Evolutionary conservation across 1,140 invertebrate genomes (phyloP), one percentile per base, ranked within the genome.

Genomic region (Drosophila burlai): DNA sequence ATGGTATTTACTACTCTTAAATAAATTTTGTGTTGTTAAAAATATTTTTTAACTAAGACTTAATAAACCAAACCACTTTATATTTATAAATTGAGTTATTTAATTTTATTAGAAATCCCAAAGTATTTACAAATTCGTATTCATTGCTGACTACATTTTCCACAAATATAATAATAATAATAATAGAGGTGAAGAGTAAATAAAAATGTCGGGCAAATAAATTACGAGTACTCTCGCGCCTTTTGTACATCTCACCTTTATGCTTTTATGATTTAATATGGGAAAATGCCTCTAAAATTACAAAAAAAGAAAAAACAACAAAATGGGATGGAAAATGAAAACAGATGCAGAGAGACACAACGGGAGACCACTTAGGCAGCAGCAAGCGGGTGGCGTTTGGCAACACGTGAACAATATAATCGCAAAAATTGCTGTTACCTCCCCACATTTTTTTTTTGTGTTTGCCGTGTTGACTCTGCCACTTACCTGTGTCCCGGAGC

Each of bases 231-330:
- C 67, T 61, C 65, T 64, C 45, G 50, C 43, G 63, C 55, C 74
- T 36, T 31, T 68, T 57, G 61, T 46, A 54, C 71, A 73, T 49
- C 66, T 57, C 76, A 69, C 50, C 59, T 78, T 79, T 79, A 59
- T 73, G 40, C 68, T 50, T 79, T 79, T 79, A 77, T 79, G 76
- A 79, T 79, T 79, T 79, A 79, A 79, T 79, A 79, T 79, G 76
- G 76, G 76, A 79, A 79, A 79, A 79, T 77, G 57, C 45, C 61
- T 58, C 64, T 40, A 62, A 61, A 71, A 68, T 78, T 58, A 36
- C 74, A 63, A 54, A 76, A 76, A 76, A 34, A 18, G 29, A 5
- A 24, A 24, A 24, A 24, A 24, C 2, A 26, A 5, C 15, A 50
- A 50, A 57, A 5, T 21, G 38, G 9, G 21, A 9, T 36, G 43